A percentile compares a stretch with the other conserved stretches of the same genome.
These are phyloP conservation scores for Trochalopteron elliotii DNA, from an alignment of 2,113 vertebrate species.

Conservation along the genomic window DNA sequence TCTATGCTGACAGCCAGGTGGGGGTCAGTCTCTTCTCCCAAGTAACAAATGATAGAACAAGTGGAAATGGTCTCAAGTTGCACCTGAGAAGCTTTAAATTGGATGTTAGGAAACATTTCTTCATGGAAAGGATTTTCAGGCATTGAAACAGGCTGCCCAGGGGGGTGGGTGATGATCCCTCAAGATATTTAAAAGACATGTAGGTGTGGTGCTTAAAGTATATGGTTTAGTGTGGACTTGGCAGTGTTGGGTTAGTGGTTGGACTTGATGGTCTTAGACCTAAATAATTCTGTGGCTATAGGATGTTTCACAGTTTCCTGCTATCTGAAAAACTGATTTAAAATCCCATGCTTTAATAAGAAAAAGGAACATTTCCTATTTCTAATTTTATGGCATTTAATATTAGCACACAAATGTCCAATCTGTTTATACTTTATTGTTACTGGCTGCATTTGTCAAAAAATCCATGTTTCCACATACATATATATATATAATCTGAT, in stretches of 20 bases:
- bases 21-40: background rate
- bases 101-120: background rate
- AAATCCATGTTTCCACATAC: background rate
- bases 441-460: background rate
- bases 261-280: background rate
- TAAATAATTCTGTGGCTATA: background rate
- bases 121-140: background rate
- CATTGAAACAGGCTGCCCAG: background rate
- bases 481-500: background rate
- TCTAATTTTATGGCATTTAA: background rate
- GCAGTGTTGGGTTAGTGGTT: background rate
- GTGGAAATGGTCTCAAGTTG: background rate
- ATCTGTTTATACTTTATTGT: background rate
- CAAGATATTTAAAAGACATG: background rate
- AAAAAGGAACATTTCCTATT: background rate
- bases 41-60: rapidly evolving
- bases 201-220: background rate
- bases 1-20: too few species aligned
- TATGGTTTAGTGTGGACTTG: background rate
- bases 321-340: background rate
- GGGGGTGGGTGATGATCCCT: rapidly evolving
- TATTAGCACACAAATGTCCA: background rate
- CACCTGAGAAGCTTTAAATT: too few species aligned
- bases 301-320: background rate
- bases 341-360: background rate